Conservation (phyloP, 2,888 invertebrate species). For the Lathronympha strigana region DNA sequence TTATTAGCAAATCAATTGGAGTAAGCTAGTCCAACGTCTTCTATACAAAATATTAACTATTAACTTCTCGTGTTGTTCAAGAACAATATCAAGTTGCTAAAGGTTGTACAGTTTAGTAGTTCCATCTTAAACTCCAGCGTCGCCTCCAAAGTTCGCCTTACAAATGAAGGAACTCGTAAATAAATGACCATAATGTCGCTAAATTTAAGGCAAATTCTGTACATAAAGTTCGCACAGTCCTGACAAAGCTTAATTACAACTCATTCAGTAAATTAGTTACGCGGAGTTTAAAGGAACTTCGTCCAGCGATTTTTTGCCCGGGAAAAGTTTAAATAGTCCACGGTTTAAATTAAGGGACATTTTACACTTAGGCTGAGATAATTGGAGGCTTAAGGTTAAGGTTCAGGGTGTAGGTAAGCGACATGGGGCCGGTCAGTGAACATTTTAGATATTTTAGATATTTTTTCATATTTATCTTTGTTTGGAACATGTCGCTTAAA, state of each 20-base stretch:
- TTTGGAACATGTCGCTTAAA: no score
- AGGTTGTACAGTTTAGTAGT: background rate
- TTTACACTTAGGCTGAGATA: constrained; percentile 40
- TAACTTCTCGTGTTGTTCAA: no score
- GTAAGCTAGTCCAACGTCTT: no score
- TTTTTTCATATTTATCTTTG: no score
- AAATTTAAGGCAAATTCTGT: constrained; percentile 34
- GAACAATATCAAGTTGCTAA: no score
- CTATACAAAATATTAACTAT: no score
- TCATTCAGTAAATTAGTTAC: constrained; percentile 41
- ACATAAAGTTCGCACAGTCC: constrained; percentile 35
- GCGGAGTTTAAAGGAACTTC: constrained; percentile 36
- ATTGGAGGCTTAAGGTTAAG: constrained; percentile 15
- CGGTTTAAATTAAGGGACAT: constrained; percentile 38
- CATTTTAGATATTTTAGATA: no score
- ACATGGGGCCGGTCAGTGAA: background rate
- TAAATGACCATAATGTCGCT: constrained; percentile 31
- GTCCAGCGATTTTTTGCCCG: constrained; percentile 36
- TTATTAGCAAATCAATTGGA: no score
- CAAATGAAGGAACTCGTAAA: constrained; percentile 18
- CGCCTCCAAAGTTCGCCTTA: background rate
- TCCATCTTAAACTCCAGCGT: background rate
- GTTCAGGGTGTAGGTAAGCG: background rate
- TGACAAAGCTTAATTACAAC: constrained; percentile 41
- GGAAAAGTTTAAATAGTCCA: constrained; percentile 41